Conservation (phyloP, 2,113 vertebrate species). For the Suncus etruscus region DNA sequence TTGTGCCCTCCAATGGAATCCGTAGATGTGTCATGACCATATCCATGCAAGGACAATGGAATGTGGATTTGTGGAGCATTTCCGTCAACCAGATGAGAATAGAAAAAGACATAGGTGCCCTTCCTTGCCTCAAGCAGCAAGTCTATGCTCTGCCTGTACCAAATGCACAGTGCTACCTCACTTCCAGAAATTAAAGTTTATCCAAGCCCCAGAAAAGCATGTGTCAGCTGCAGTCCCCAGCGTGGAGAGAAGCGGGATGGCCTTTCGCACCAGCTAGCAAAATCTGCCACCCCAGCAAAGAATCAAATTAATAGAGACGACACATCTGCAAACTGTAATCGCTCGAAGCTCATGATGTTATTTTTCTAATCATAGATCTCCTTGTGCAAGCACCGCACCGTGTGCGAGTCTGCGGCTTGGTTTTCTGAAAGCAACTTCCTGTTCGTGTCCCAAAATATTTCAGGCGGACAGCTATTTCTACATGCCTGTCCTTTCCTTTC, state of each 20-base stretch:
- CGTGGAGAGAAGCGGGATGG: background rate
- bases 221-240: background rate
- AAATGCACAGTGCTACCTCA: background rate
- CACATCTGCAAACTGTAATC: conserved; percentile 1
- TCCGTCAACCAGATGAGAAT: background rate
- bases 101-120: background rate
- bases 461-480: conserved; percentile 76
- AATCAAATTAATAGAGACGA: background rate
- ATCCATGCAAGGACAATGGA: background rate
- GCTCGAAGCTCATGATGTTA: conserved; percentile 47
- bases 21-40: background rate
- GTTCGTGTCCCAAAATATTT: conserved; percentile 70
- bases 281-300: background rate
- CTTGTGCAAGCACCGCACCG: conserved; percentile 80
- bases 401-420: conserved; percentile 73
- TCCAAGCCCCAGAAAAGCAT: background rate
- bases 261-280: conserved; percentile 3
- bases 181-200: background rate
- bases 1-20: conserved; percentile 35
- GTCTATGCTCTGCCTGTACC: background rate
- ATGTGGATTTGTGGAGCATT: background rate
- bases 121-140: background rate
- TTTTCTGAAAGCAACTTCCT: conserved; percentile 80
- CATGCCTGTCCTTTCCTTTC: conserved; percentile 63
- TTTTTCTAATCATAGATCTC: conserved; percentile 80